phyloP scores from a whole-genome alignment of 2,888 invertebrate species.

The Phytoseiulus persimilis region DNA sequence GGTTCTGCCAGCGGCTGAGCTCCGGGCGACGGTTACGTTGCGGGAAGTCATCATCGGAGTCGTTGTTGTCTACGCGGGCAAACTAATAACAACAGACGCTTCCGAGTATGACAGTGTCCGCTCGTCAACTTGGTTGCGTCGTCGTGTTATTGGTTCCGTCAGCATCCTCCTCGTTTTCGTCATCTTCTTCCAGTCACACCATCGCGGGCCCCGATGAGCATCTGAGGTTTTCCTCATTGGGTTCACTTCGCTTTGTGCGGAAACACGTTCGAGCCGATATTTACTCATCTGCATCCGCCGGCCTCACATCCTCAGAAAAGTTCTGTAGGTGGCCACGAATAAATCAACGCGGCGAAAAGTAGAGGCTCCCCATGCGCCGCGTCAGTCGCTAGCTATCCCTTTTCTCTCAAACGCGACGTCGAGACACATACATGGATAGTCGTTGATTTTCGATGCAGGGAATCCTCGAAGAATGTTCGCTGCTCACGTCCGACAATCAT shows the following conservation, averaged over 20 bases:
- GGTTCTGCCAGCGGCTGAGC: not conserved
- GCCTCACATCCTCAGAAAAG: not conserved
- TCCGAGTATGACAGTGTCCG: not conserved
- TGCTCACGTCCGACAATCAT: not conserved
- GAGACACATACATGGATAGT: not conserved
- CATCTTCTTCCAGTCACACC: not conserved
- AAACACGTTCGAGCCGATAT: not conserved
- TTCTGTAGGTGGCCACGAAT: not conserved
- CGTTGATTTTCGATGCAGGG: not conserved
- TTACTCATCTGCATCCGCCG: not conserved
- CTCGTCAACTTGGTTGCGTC: not conserved
- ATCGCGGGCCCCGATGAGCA: not conserved
- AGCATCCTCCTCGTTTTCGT: not conserved
- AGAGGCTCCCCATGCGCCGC: not conserved
- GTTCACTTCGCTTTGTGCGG: not conserved
- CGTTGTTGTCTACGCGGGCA: not conserved
- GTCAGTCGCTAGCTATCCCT: not conserved
- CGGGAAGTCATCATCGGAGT: not conserved
- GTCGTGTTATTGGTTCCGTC: not conserved
- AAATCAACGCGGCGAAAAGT: not conserved
- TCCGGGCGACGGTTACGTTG: slow-evolving; percentile 5
- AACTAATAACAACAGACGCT: not conserved
- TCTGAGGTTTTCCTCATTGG: not conserved
- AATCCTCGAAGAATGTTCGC: not conserved
- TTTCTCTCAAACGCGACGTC: not conserved